These are phyloP conservation scores for Microtus obscurus DNA, from an alignment of 2,797 vertebrate species.

Conservation along the genomic window DNA sequence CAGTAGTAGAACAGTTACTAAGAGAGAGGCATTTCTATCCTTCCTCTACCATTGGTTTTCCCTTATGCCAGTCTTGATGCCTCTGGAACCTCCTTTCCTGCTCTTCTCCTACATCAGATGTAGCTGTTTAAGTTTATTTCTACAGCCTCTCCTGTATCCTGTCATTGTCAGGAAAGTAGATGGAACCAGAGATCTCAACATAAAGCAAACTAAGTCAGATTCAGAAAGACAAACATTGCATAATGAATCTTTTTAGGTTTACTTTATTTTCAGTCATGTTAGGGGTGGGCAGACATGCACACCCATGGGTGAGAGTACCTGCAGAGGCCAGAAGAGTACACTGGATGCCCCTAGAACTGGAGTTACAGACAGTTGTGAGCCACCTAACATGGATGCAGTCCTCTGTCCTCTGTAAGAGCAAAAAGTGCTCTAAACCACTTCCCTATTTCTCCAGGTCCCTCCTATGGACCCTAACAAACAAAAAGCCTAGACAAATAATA, in stretches of 20 bases:
- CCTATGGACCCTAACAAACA: neutral
- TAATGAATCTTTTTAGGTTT: neutral
- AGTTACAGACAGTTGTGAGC: neutral
- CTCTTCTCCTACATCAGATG: no score
- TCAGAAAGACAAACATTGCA: neutral
- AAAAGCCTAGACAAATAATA: neutral
- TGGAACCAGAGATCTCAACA: neutral
- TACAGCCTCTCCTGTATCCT: no score
- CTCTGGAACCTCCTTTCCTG: no score
- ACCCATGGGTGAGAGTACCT: neutral
- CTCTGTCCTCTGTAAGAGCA: neutral
- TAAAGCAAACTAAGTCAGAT: neutral
- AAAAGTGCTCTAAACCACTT: neutral
- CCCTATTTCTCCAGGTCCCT: neutral
- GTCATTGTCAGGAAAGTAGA: neutral
- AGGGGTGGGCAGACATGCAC: no score
- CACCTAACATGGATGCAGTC: neutral
- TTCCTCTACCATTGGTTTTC: no score
- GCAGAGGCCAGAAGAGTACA: neutral
- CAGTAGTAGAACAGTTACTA: no score
- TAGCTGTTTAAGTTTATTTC: no score
- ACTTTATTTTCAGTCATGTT: neutral
- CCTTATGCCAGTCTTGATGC: no score
- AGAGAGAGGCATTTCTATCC: no score
- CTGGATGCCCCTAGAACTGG: neutral